These are phyloP conservation scores for Fringilla coelebs DNA, from an alignment of 2,797 vertebrate species.

Conservation along the genomic window DNA sequence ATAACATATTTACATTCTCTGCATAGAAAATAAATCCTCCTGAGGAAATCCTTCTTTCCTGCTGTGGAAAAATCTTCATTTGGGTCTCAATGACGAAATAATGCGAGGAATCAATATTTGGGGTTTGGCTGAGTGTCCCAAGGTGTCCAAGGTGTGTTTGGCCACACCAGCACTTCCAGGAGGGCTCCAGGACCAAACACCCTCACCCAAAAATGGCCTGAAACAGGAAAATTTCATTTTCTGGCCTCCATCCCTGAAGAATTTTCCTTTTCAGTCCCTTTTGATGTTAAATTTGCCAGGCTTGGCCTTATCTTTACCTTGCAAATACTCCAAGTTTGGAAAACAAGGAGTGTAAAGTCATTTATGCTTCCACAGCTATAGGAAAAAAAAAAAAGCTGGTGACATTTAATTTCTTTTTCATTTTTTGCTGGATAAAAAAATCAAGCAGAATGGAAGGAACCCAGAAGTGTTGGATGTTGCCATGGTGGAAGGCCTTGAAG, in stretches of 20 bases:
- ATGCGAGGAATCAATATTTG: background rate
- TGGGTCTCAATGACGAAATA: background rate
- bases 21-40: background rate
- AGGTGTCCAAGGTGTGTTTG: background rate
- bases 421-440: background rate
- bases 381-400: background rate
- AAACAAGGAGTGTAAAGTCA: background rate
- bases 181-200: background rate
- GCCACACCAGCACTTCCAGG: background rate
- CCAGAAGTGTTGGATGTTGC: background rate
- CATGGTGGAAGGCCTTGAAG: background rate
- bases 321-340: background rate
- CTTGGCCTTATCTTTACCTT: background rate
- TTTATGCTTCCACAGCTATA: background rate
- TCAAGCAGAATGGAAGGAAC: background rate
- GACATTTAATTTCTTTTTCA: background rate
- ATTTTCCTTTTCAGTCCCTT: background rate
- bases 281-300: background rate
- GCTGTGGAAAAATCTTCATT: slow-evolving; percentile 1
- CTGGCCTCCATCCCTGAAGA: background rate
- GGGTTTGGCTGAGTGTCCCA: background rate
- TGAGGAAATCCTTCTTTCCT: background rate
- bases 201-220: background rate
- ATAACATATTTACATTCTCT: background rate
- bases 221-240: background rate